phyloP scores from a whole-genome alignment of 2,888 invertebrate genomes.

The Coremacera marginata region DNA sequence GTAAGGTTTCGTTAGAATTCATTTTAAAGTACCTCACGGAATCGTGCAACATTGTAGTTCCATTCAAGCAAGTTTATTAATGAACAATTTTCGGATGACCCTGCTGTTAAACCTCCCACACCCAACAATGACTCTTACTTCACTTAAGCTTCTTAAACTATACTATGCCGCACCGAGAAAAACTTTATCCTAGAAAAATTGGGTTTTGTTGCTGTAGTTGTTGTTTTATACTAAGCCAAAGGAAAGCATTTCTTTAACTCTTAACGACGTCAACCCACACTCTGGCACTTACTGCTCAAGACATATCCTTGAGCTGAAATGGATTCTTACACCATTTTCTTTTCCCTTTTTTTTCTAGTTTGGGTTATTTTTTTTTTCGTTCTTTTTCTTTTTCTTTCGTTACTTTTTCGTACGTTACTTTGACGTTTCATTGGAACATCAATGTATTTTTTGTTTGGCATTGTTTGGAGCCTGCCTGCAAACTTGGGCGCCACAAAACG shows the following conservation, averaged over 20 bases:
- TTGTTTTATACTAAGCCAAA: no score
- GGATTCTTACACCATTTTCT: not conserved
- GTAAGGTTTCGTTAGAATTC: no score
- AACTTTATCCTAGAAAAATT: no score
- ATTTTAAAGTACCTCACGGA: no score
- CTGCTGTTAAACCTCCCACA: not conserved
- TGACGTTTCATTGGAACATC: conserved; percentile 17
- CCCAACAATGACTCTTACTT: no score
- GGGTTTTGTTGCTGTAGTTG: no score
- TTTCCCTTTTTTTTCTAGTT: not conserved
- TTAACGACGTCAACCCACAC: no score
- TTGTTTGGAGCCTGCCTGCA: not conserved
- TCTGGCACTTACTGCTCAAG: not conserved
- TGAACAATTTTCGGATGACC: no score
- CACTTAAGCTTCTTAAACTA: not conserved
- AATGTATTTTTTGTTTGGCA: conserved; percentile 2
- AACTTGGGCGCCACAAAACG: conserved; percentile 33
- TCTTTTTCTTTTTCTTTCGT: not conserved
- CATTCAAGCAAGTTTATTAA: no score
- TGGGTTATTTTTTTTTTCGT: not conserved
- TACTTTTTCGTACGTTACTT: not conserved
- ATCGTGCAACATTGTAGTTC: no score
- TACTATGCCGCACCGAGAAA: not conserved
- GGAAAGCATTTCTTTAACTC: no score
- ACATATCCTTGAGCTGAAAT: conserved; percentile 8